These are phyloP conservation scores for Myotis yumanensis DNA, from an alignment of 2,113 vertebrate genomes.

Conservation along the genomic window DNA sequence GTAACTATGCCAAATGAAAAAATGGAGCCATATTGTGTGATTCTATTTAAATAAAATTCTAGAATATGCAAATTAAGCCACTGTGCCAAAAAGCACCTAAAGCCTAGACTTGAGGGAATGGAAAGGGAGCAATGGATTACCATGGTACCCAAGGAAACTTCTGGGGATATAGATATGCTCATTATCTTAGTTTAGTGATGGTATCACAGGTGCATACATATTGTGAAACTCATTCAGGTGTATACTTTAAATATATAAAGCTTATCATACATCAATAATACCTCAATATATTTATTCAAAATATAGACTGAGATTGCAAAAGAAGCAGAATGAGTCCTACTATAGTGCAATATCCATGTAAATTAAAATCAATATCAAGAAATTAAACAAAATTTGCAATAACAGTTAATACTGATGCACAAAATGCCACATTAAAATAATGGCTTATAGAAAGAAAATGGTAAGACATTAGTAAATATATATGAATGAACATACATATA, in stretches of 20 bases:
- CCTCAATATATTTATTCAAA: neutral
- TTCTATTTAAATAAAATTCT: neutral
- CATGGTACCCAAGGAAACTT: neutral
- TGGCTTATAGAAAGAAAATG: neutral
- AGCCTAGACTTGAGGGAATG: neutral
- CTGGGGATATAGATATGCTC: neutral
- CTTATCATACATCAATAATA: neutral
- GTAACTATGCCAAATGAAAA: neutral
- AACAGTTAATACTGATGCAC: neutral
- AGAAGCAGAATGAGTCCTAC: neutral
- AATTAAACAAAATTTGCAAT: neutral
- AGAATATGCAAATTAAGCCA: neutral
- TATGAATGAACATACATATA: neutral
- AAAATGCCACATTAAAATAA: neutral
- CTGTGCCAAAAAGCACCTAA: neutral
- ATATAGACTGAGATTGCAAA: neutral
- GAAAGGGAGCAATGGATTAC: neutral
- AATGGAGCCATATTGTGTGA: neutral
- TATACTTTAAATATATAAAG: neutral
- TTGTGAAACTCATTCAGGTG: neutral
- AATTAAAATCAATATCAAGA: constrained; percentile 2
- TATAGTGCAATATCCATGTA: neutral
- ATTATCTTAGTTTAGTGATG: neutral
- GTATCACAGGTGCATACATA: neutral
- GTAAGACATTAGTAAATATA: neutral